These are phyloP conservation scores for Yponomeuta malinellus DNA, from an alignment of 2,888 invertebrate species.

Conservation along the genomic window DNA sequence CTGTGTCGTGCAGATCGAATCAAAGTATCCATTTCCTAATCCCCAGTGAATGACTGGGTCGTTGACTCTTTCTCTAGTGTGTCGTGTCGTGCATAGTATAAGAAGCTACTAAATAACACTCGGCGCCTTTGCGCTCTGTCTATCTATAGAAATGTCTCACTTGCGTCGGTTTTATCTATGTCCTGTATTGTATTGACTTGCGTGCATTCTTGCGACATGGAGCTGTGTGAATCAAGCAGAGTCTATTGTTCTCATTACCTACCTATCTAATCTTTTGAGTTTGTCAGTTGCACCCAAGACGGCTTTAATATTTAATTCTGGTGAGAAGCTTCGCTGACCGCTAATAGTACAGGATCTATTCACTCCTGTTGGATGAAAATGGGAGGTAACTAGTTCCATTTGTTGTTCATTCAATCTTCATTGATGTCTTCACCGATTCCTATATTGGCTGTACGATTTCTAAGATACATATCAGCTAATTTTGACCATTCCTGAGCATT, in stretches of 20 bases:
- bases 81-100: conserved; percentile 23
- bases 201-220: conserved; percentile 13
- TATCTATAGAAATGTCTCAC: conserved; percentile 17
- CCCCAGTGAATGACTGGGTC: conserved; percentile 44
- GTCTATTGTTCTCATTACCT: conserved; percentile 10
- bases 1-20: conserved; percentile 36
- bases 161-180: conserved; percentile 13
- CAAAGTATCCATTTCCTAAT: conserved; percentile 54
- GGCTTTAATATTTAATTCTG: neutral
- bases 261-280: neutral
- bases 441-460: neutral
- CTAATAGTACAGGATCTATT: conserved; percentile 4
- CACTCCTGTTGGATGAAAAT: conserved; percentile 1
- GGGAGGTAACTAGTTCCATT: conserved; percentile 5
- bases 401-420: conserved; percentile 10
- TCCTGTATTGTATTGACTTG: conserved; percentile 3
- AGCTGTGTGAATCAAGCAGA: conserved; percentile 11
- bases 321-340: neutral
- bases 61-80: conserved; percentile 49
- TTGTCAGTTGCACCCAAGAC: neutral
- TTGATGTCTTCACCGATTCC: neutral
- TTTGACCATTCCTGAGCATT: too few species aligned
- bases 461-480: too few species aligned
- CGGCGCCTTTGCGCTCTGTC: conserved; percentile 30
- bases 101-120: conserved; percentile 43